phyloP scores from a whole-genome alignment of 2,888 invertebrate genomes.

The Lasioglossum figueresi region DNA sequence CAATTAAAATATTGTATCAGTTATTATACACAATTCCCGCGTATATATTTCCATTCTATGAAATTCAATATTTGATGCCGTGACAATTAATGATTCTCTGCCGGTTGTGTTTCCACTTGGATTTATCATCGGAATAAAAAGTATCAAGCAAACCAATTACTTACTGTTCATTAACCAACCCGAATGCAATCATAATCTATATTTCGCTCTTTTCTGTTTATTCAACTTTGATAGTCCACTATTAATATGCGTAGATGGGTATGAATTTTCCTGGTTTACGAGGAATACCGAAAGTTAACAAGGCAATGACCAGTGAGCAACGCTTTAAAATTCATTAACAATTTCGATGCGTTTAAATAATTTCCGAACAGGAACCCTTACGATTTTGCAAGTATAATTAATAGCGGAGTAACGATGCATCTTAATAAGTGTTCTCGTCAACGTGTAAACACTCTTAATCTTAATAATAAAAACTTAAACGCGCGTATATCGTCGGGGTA shows the following conservation, averaged over 20 bases:
- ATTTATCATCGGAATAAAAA: background rate
- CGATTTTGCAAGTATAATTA: background rate
- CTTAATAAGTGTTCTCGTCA: background rate
- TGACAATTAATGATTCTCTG: background rate
- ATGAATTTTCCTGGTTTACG: background rate
- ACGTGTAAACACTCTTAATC: background rate
- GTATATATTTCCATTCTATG: slow-evolving; percentile 1
- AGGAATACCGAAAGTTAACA: background rate
- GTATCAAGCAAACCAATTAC: background rate
- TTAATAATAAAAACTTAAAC: background rate
- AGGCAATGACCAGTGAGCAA: background rate
- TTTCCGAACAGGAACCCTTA: background rate
- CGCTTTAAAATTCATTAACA: background rate
- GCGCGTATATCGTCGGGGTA: background rate
- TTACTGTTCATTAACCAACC: background rate
- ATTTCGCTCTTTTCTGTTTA: background rate
- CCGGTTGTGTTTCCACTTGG: background rate
- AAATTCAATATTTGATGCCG: slow-evolving; percentile 2
- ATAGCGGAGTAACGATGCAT: background rate
- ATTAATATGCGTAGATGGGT: background rate
- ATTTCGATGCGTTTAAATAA: background rate
- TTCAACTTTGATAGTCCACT: background rate
- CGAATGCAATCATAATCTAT: background rate
- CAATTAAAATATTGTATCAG: slow-evolving; percentile 1
- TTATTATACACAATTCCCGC: background rate